Evolutionary conservation across 2,113 vertebrate species (phyloP).

Genomic region (Diphyllodes magnificus): DNA sequence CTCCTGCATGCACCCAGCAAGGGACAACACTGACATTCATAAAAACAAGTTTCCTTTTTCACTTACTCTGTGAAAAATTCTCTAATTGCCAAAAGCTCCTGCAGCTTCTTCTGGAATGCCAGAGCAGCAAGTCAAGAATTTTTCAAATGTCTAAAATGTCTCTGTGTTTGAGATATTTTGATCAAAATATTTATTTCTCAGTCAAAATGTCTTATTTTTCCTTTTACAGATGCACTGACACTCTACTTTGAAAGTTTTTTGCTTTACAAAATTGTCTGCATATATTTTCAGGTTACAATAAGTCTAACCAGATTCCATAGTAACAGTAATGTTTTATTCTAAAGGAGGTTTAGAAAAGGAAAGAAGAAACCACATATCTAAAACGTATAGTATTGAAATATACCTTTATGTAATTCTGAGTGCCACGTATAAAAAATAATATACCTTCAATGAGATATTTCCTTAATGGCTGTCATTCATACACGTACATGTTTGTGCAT

Average conservation of each 20-base stretch:
- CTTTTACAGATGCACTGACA: background rate
- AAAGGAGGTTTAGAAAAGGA: background rate
- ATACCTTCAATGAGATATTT: background rate
- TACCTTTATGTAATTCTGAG: background rate
- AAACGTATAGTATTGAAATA: background rate
- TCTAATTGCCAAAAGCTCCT: background rate
- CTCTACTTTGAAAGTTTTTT: background rate
- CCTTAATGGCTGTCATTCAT: background rate
- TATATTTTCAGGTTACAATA: background rate
- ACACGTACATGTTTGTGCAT: rapidly evolving
- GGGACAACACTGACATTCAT: background rate
- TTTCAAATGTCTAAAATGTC: background rate
- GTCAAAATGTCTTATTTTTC: background rate
- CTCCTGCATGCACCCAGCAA: background rate
- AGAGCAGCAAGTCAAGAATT: background rate
- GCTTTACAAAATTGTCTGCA: background rate
- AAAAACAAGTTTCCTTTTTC: background rate
- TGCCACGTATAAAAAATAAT: background rate
- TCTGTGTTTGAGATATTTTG: background rate
- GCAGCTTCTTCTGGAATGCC: background rate
- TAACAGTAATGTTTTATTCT: background rate
- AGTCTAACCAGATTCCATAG: background rate
- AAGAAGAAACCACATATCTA: background rate
- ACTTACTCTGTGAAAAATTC: background rate
- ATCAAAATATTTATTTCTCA: background rate